Base-by-base conservation (phyloP, 2,888 invertebrate genomes). In the Ectobius pallidus region DNA sequence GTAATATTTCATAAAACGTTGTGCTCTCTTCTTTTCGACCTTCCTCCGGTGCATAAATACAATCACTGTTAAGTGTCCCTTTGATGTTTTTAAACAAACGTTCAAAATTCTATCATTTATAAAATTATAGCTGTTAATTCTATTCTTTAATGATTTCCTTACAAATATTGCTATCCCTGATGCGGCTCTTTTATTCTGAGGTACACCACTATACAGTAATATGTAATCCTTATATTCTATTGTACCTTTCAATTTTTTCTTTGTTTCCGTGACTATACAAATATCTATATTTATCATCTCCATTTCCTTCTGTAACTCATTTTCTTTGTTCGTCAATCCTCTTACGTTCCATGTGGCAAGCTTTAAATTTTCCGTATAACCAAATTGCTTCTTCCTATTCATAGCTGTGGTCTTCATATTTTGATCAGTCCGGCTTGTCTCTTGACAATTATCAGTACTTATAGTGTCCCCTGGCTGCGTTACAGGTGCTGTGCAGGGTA, bases 161-260 rank as follows among this genome's bases (percentile, higher is more conserved):
- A 46, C 46, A 46, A 46, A 46, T n/a, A 46, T n/a, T 46, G 46
- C 46, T 46, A 46, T n/a, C n/a, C n/a, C 46, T 46, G 46, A 46
- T 46, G 46, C 7, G 18, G 46, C 46, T 46, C 46, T 46, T 46
- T 11, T 46, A 46, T 46, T 46, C 46, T 46, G 46, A 46, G 46
- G n/a, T 46, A 46, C 46, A 4, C 46, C 46, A 46, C 46, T 46
- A n/a, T 46, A 46, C 18, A 14, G n/a, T 46, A 46, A 46, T 46
- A 46, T 46, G 46, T 11, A 46, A n/a, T 46, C 46, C 3, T 46
- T 46, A n/a, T 46, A 46, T 46, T 46, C 11, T 46, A 46, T 46
- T 46, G 46, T 46, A n/a, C 46, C 46, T 46, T 46, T 46, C 46
- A 46, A 4, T 46, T 46, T 46, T 46, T 46, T 46, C 46, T 46